Percentiles rank a stretch among this genome's conserved stretches.
Evolutionary conservation across 1,140 invertebrate genomes (phyloP).

Genomic region (Ceratina calcarata): DNA sequence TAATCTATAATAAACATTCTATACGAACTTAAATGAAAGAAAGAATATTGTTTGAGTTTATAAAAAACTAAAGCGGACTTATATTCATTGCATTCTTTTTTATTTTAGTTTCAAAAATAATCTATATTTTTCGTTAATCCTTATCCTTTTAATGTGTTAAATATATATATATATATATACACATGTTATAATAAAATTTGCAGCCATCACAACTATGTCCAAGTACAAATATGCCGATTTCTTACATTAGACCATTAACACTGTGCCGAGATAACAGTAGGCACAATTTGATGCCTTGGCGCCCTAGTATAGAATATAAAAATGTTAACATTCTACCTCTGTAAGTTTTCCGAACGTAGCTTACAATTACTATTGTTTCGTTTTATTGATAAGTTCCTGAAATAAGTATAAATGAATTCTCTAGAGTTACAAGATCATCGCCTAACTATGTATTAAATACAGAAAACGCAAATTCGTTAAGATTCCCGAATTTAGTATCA

Average conservation of each 20-base stretch:
- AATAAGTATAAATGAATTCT: constrained; percentile 18
- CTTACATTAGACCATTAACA: constrained; percentile 69
- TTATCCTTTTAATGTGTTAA: not conserved
- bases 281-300: constrained; percentile 85
- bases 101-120: not conserved
- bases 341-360: constrained; percentile 74
- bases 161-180: not conserved
- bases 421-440: constrained; percentile 65
- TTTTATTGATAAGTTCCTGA: constrained; percentile 12
- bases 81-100: not conserved
- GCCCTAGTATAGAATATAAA: constrained; percentile 88
- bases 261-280: constrained; percentile 64
- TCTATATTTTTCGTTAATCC: not conserved
- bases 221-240: constrained; percentile 69
- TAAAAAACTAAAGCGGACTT: not conserved
- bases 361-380: not conserved
- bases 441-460: constrained; percentile 68
- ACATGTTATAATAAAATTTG: constrained; percentile 59
- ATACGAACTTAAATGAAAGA: too few species aligned
- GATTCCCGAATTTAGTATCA: constrained; percentile 90
- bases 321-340: constrained; percentile 87
- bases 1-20: too few species aligned
- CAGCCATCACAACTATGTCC: constrained; percentile 84
- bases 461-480: constrained; percentile 83
- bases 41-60: too few species aligned